Evolutionary conservation across 1,140 invertebrate genomes (phyloP).

Genomic region (Gerris buenoi): DNA sequence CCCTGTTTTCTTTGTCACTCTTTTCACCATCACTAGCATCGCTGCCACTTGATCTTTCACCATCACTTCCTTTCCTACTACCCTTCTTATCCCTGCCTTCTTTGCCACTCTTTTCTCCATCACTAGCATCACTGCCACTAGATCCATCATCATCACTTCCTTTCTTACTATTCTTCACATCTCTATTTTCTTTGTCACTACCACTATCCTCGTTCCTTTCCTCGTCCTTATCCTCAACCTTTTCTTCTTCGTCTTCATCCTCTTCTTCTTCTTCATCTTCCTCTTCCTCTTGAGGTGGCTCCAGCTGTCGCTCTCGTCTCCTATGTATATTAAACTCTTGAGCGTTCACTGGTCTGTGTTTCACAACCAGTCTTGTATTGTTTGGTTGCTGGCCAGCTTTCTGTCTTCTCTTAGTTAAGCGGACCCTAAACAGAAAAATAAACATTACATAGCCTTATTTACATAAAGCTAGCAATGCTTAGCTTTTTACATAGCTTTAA

Average conservation of each 20-base stretch:
- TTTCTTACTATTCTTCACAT: conserved; percentile 11
- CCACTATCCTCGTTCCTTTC: conserved; percentile 15
- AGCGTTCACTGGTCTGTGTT: conserved; percentile 74
- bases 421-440: conserved; percentile 43
- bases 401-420: conserved; percentile 75
- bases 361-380: conserved; percentile 73
- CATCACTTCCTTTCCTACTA: not conserved
- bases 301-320: conserved; percentile 69
- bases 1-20: conserved; percentile 1
- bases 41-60: not conserved
- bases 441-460: too few relatives aligned
- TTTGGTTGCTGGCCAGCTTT: conserved; percentile 51
- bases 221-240: conserved; percentile 13
- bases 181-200: conserved; percentile 11
- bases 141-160: not conserved
- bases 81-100: conserved; percentile 4
- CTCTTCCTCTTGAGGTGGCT: conserved; percentile 62
- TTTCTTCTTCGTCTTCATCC: conserved; percentile 15
- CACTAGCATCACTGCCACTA: conserved; percentile 8
- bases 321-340: conserved; percentile 74
- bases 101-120: not conserved
- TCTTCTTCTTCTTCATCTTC: conserved; percentile 45
- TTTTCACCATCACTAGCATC: not conserved
- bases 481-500: too few relatives aligned
- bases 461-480: too few relatives aligned